Evolutionary conservation across 2,888 invertebrate species (phyloP), one percentile per base, ranked within the genome.

Genomic region (Lottia gigantea): DNA sequence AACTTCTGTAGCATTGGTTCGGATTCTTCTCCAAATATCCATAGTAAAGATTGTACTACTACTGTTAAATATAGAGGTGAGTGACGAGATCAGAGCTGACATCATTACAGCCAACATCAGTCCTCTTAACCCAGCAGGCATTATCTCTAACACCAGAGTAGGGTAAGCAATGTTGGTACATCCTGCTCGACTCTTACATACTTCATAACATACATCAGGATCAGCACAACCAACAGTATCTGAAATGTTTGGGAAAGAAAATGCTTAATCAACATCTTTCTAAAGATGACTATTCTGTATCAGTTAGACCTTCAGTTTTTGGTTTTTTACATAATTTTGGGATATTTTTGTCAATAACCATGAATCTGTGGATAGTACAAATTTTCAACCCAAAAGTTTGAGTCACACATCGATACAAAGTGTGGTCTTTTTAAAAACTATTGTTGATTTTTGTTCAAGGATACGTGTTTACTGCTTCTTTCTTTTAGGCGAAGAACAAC

Each of bases 101-200:
- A 91, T 84, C 90, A 90, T 91, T 14, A 90, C 90, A 2, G 90
- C 89, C 78, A 91, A 76, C 90, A 91, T 91, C 62, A 91, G 77
- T 3, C 90, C 90, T 23, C 87, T 74, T n/a, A 86, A 81, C 16
- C 90, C 90, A 3, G 80, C 77, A 0, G 90, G 90, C 87, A 91
- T 87, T 31, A 90, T 80, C 40, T 88, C 81, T 26, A 90, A 75
- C 26, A 91, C 90, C 63, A 91, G 82, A 66, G 85, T 85, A 0
- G 90, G 90, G 78, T 90, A 91, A 23, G 91, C 91, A 63, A 90
- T 87, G 77, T 91, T 90, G 3, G 89, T 87, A 77, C 91, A 91
- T 7, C 90, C 90, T 15, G 82, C 78, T 25, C 80, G 74, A 69
- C 86, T 89, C 15, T 85, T 87, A 74, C 91, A 91, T 4, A 88